Base-by-base conservation (phyloP, 2,797 vertebrate genomes). In the Fistularia commersonii region DNA sequence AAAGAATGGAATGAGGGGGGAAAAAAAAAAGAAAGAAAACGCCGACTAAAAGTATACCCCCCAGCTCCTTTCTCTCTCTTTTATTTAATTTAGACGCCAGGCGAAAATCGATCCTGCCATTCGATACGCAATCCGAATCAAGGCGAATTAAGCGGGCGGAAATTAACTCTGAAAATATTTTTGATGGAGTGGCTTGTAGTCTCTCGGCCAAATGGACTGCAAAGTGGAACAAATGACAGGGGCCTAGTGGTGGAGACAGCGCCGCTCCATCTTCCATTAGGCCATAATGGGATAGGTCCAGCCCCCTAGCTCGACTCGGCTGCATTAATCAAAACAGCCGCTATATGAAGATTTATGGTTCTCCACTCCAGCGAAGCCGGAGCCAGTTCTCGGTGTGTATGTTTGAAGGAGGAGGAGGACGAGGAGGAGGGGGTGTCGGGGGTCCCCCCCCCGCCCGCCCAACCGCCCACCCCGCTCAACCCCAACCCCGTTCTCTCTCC, bases 141-240 rank as follows among this genome's bases (percentile, higher is more conserved):
- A 93, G 92, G 92, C 91, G 93, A 92, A 94, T 94, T 94, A 94
- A 94, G 92, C 92, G 91, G 90, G 90, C 91, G 92, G 92, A 94
- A 94, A 94, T 94, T 94, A 94, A 94, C 93, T 94, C 93, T 93
- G 93, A 94, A 94, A 94, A 94, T 94, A 93, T 94, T 94, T 94
- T 93, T 94, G 93, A 94, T 94, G 93, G 93, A 94, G 92, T 94
- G 91, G 90, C 91, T 93, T 93, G 93, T 93, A 93, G 87, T 93
- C 91, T 93, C 92, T 92, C 90, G 92, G 91, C 92, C 93, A 94
- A 94, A 93, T 94, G 94, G 93, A 94, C 93, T 95, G 94, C 94
- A 95, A 96, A 95, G 94, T 95, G 94, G 94, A 95, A 96, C 94
- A 95, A 95, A 96, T 95, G 94, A 95, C 92, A 93, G 92, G 92